A percentile compares a stretch with the other conserved stretches of the same genome.
These are phyloP conservation scores for Rhynchonycteris naso DNA, from an alignment of 2,797 vertebrate genomes.

Conservation along the genomic window DNA sequence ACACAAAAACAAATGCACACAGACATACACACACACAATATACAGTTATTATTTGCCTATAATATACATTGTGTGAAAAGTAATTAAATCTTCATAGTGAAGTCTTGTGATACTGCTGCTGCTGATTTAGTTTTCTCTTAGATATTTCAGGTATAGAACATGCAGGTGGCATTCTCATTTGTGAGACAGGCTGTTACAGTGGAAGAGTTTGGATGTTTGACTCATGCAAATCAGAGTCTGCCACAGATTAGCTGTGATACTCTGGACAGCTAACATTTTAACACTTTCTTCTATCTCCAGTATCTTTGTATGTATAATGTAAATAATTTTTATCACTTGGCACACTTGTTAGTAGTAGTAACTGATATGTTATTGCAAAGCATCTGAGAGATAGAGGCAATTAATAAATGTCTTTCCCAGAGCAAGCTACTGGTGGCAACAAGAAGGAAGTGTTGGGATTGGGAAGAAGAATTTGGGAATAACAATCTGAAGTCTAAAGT, in stretches of 20 bases:
- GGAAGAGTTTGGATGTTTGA: background rate
- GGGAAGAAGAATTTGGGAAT: background rate
- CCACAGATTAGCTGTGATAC: background rate
- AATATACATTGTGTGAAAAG: background rate
- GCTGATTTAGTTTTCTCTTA: background rate
- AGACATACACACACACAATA: background rate
- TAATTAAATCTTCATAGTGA: background rate
- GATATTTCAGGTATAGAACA: background rate
- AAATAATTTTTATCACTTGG: background rate
- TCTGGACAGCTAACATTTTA: background rate
- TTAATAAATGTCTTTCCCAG: background rate
- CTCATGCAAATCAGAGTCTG: background rate
- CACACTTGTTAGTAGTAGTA: background rate
- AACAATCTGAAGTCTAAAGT: background rate
- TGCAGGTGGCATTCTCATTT: background rate
- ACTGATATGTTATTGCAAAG: background rate
- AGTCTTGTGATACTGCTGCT: background rate
- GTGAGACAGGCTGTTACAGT: background rate
- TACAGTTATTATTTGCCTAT: constrained; percentile 25
- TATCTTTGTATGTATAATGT: constrained; percentile 5
- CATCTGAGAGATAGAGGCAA: background rate
- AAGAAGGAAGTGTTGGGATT: background rate
- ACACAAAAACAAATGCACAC: background rate
- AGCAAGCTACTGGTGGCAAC: background rate
- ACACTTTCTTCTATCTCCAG: background rate